phyloP scores from a whole-genome alignment of 2,113 vertebrate species.

The Zosterops japonicus region DNA sequence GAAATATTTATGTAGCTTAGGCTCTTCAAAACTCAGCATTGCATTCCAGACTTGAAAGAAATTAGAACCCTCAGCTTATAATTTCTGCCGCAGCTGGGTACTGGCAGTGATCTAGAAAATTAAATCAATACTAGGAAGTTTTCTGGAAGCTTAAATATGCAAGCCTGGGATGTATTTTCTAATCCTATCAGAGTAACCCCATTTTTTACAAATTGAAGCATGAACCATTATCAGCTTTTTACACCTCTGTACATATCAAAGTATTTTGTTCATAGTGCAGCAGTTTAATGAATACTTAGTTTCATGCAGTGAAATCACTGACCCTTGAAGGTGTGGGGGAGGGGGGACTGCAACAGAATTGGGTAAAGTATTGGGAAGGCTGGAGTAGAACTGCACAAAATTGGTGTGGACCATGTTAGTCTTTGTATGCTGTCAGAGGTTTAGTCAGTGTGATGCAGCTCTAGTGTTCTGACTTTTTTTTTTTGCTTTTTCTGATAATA shows the following conservation, averaged over 20 bases:
- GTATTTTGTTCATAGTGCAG: background rate
- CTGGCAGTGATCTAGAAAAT: conserved; percentile 45
- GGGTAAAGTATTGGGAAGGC: background rate
- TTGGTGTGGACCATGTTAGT: rapidly evolving
- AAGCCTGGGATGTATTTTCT: conserved; percentile 4
- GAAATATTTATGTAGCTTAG: background rate
- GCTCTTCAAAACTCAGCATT: background rate
- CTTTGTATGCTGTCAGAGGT: background rate
- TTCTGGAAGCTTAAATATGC: conserved; percentile 23
- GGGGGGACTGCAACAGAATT: background rate
- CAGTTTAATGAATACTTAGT: background rate
- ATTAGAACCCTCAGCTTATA: background rate
- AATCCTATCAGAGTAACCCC: conserved; percentile 49
- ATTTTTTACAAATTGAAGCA: background rate
- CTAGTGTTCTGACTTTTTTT: background rate
- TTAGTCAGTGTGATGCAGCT: background rate
- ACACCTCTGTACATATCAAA: background rate
- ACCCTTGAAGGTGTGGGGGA: background rate
- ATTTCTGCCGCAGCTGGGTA: conserved; percentile 22
- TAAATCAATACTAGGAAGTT: conserved; percentile 19
- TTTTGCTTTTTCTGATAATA: background rate
- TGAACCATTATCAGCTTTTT: background rate
- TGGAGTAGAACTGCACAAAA: background rate
- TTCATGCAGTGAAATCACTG: background rate
- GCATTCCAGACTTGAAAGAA: conserved; percentile 18